Conservation (phyloP, 37 sponge, comb jelly and placozoan genomes). For the Tethya wilhelma region DNA sequence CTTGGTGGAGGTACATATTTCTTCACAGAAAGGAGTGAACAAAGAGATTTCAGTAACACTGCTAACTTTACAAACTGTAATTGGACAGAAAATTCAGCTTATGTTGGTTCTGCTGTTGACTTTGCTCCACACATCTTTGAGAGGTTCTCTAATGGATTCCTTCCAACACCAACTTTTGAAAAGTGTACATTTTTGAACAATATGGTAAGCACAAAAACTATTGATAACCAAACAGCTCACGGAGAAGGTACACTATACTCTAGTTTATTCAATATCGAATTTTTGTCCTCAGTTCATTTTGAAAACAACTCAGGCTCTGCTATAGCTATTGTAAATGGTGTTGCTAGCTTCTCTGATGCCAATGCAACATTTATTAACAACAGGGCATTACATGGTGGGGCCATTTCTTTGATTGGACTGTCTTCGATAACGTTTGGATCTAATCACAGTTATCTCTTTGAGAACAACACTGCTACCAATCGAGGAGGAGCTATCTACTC, state of each 20-base stretch:
- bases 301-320: constrained; percentile 24
- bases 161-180: constrained; percentile 2
- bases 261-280: constrained; percentile 25
- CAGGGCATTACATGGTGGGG: constrained; percentile 37
- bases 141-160: neutral
- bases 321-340: constrained; percentile 9
- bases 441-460: neutral
- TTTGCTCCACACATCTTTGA: constrained; percentile 18
- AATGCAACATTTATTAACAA: constrained; percentile 24
- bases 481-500: constrained; percentile 43
- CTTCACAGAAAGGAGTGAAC: constrained; percentile 1
- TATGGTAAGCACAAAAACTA: neutral
- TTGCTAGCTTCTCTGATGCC: constrained; percentile 18
- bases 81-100: constrained; percentile 19
- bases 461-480: constrained; percentile 16
- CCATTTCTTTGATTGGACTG: constrained; percentile 23
- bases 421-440: constrained; percentile 5
- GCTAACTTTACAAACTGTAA: constrained; percentile 8
- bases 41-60: neutral
- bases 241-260: constrained; percentile 9
- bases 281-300: constrained; percentile 4
- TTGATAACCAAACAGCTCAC: neutral
- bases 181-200: constrained; percentile 10
- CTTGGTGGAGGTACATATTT: constrained; percentile 10
- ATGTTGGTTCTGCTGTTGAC: constrained; percentile 34